Conservation (phyloP, 2,113 vertebrate genomes). For the Trogon melanurus region DNA sequence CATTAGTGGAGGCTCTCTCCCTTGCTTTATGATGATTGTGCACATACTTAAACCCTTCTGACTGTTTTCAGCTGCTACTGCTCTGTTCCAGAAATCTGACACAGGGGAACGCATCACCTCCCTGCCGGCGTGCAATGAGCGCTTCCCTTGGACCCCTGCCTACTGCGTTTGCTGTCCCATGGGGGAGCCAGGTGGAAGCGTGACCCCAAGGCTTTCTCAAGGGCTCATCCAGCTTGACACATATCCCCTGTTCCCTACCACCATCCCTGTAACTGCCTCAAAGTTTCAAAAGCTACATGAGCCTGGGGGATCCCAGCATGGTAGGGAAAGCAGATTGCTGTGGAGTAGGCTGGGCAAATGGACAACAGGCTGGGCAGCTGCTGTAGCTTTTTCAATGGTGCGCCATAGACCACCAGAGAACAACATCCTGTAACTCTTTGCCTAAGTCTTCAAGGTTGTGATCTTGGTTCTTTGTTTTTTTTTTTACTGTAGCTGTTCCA, state of each 20-base stretch:
- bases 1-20: constrained; percentile 31
- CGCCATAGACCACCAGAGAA: background rate
- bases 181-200: background rate
- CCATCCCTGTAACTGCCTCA: background rate
- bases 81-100: constrained; percentile 49
- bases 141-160: constrained; percentile 3
- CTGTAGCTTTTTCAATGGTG: background rate
- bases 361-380: rapidly evolving
- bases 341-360: background rate
- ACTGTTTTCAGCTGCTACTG: constrained; percentile 66
- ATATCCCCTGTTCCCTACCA: background rate
- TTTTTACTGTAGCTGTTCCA: background rate
- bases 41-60: constrained; percentile 65
- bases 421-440: background rate
- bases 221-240: rapidly evolving
- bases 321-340: background rate
- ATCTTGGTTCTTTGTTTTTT: background rate
- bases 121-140: background rate
- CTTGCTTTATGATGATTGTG: constrained; percentile 57
- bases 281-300: background rate
- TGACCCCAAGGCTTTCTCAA: background rate
- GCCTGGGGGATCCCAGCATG: rapidly evolving
- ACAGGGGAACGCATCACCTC: constrained; percentile 41
- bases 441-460: background rate
- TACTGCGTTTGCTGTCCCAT: rapidly evolving